A percentile compares a stretch with the other conserved stretches of the same genome.
Conservation (phyloP, 64 coral and sea anemone species). For the Porites lutea region DNA sequence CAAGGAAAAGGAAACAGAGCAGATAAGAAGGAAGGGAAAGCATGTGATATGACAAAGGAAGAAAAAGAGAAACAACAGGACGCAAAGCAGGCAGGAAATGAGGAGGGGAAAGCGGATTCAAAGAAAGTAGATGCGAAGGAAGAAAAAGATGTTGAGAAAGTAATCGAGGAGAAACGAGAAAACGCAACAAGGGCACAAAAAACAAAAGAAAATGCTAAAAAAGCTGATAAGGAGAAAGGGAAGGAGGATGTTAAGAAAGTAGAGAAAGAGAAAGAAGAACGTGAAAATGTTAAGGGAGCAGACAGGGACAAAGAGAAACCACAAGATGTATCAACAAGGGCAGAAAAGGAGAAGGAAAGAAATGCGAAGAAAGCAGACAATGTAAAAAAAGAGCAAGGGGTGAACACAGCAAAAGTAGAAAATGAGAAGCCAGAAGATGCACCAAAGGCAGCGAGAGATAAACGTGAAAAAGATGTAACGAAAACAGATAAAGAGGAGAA, state of each 20-base stretch:
- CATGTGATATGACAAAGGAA: no score
- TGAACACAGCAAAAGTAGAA: neutral
- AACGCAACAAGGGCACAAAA: no score
- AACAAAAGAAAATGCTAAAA: no score
- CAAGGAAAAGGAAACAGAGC: no score
- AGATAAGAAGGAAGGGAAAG: no score
- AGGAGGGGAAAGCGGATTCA: no score
- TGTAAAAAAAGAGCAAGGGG: neutral
- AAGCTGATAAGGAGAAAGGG: neutral
- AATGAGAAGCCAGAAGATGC: neutral
- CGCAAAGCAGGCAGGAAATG: no score
- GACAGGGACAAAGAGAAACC: neutral
- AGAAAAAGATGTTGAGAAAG: constrained; percentile 5
- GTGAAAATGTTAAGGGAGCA: neutral
- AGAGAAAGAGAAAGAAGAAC: neutral
- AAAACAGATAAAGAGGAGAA: neutral
- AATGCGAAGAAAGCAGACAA: no score
- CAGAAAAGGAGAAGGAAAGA: no score
- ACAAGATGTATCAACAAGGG: constrained; percentile 17
- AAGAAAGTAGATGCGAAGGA: neutral
- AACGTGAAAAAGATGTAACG: constrained; percentile 6
- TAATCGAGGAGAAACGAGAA: neutral
- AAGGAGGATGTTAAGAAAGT: neutral
- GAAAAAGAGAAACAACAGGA: no score
- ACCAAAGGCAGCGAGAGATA: neutral